Percentiles rank a stretch among this genome's conserved stretches.
phyloP scores from a whole-genome alignment of 2,888 invertebrate genomes.

The Euclidia mi region DNA sequence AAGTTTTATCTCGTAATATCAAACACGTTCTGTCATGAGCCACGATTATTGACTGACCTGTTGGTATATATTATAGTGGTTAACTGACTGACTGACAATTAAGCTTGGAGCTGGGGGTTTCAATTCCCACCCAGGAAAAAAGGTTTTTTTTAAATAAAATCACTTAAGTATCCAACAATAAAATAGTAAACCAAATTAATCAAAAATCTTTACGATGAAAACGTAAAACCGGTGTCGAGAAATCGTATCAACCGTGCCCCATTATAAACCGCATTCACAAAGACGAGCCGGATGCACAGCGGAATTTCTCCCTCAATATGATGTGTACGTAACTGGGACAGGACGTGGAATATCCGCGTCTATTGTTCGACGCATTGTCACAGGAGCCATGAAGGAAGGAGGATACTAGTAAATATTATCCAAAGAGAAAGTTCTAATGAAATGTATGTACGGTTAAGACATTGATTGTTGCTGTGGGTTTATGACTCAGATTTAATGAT shows the following conservation, averaged over 20 bases:
- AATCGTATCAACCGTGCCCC: conserved; percentile 30
- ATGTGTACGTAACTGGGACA: conserved; percentile 43
- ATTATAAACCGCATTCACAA: conserved; percentile 33
- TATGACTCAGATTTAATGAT: background rate
- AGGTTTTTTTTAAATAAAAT: too few species aligned
- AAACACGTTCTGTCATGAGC: too few species aligned
- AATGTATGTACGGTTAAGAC: conserved; percentile 22
- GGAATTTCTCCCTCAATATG: conserved; percentile 53
- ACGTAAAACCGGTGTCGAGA: conserved; percentile 13
- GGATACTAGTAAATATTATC: conserved; percentile 52
- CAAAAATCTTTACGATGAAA: background rate
- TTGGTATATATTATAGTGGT: too few species aligned
- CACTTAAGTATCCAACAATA: too few species aligned
- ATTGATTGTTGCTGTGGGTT: conserved; percentile 7
- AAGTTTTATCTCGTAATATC: too few species aligned
- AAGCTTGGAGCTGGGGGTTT: too few species aligned
- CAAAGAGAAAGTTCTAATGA: conserved; percentile 27
- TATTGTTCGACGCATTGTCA: conserved; percentile 43
- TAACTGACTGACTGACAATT: too few species aligned
- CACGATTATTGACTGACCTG: too few species aligned
- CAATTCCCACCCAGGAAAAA: too few species aligned
- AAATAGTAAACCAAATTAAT: background rate
- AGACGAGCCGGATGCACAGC: conserved; percentile 46
- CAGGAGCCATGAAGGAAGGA: conserved; percentile 35
- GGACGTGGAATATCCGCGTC: conserved; percentile 52